Base-by-base conservation (phyloP, 1,140 invertebrate species). In the Caenorhabditis inopinata region DNA sequence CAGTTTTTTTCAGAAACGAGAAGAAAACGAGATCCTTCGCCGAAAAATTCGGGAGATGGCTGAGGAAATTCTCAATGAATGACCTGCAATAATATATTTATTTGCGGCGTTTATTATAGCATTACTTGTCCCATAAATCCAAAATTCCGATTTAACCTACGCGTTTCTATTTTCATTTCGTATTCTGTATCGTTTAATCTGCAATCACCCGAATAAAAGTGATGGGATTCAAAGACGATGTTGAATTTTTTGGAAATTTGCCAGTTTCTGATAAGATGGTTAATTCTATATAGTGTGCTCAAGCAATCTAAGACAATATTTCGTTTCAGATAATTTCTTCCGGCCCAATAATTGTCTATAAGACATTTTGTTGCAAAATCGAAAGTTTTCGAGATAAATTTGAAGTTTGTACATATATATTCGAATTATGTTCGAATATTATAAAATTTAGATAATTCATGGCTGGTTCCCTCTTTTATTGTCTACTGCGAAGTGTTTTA, bases 241-340 rank as follows among this genome's bases (percentile, higher is more conserved):
- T 42, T 4, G 16, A 68, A 42, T 68, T 38, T 29, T 12, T 68
- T 42, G 32, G n/a, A 18, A 68, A 68, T 42, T 18, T 68, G 27
- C 58, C 58, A 21, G 32, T 42, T 68, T 68, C 58, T 16, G 58
- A 68, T 21, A 68, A 68, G 38, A 38, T 68, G 58, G 58, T 68
- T 38, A 14, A 14, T 42, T 42, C 14, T n/a, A n/a, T n/a, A n/a
- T n/a, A n/a, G 38, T 68, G 58, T 21, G 25, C 25, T 12, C 4
- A 35, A 4, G 18, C n/a, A 14, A 2, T 16, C 7, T 38, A 9
- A 11, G 1, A 38, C 0, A 38, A 21, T 21, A 38, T 38, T 18
- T 68, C 18, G 7, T 51, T 51, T 7, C 58, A 68, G 58, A 68
- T 68, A 16, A 68, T 68, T 12, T 68, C 58, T 2, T 68, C 58